Conservation (phyloP, 2,888 invertebrate species). For the Dendrolimus pini region DNA sequence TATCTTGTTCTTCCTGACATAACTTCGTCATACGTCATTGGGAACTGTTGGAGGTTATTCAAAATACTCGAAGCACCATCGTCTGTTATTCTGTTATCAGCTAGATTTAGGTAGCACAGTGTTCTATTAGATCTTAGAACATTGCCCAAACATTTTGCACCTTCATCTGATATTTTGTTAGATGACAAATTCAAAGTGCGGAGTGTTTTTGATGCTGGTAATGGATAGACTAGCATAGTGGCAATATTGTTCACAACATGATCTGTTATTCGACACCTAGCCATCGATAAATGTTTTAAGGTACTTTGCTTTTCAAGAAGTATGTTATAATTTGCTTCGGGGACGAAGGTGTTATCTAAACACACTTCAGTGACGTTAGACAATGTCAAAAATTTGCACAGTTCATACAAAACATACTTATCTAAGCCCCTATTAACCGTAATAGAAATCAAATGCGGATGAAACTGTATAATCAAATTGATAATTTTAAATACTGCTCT, state of each 20-base stretch:
- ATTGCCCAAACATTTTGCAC: conserved; percentile 30
- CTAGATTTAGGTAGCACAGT: conserved; percentile 41
- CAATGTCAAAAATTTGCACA: conserved; percentile 27
- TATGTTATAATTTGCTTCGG: conserved; percentile 33
- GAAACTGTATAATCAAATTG: conserved; percentile 29
- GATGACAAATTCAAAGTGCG: conserved; percentile 38
- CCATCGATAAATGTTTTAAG: conserved; percentile 36
- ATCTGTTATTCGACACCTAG: conserved; percentile 42
- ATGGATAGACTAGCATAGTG: conserved; percentile 21
- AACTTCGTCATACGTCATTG: conserved; percentile 31
- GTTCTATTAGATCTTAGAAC: conserved; percentile 37
- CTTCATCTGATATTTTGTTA: conserved; percentile 44
- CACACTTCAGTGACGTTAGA: conserved; percentile 42
- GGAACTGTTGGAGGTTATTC: conserved; percentile 28
- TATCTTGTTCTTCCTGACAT: conserved; percentile 19
- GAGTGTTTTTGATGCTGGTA: conserved; percentile 33
- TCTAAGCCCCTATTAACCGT: conserved; percentile 32
- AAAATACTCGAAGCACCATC: conserved; percentile 31
- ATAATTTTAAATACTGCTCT: conserved; percentile 32
- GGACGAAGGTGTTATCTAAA: conserved; percentile 31
- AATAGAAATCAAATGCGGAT: conserved; percentile 24
- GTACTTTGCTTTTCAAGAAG: conserved; percentile 24
- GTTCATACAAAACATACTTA: conserved; percentile 29
- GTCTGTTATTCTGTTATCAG: conserved; percentile 42
- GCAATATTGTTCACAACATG: conserved; percentile 28